phyloP scores from a whole-genome alignment of 2,888 invertebrate genomes.

The Dryobota labecula region DNA sequence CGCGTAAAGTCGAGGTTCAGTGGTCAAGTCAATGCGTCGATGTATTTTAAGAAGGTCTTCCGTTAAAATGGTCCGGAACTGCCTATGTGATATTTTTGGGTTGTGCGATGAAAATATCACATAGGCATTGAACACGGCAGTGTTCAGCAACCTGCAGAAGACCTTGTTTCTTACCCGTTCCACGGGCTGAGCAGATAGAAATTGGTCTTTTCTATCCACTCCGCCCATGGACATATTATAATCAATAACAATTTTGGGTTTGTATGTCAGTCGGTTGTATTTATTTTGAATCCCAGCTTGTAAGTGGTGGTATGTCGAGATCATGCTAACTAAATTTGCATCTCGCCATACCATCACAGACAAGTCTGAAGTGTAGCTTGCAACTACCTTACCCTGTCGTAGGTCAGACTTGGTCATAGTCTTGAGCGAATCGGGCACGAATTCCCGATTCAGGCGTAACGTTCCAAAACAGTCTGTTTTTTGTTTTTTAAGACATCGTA shows the following conservation, averaged over 20 bases:
- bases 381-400: constrained; percentile 49
- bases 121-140: constrained; percentile 2
- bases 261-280: constrained; percentile 37
- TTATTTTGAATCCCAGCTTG: constrained; percentile 34
- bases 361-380: constrained; percentile 57
- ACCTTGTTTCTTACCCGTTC: constrained; percentile 48
- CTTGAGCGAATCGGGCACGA: constrained; percentile 50
- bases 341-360: constrained; percentile 66
- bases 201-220: constrained; percentile 67
- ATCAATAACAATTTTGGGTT: constrained; percentile 49
- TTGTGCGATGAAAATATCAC: constrained; percentile 10
- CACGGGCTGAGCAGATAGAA: constrained; percentile 60
- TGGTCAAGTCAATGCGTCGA: constrained; percentile 30
- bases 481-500: constrained; percentile 49
- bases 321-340: constrained; percentile 63
- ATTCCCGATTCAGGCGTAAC: constrained; percentile 51
- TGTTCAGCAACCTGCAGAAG: constrained; percentile 28
- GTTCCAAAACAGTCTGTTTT: constrained; percentile 57
- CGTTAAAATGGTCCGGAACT: constrained; percentile 26
- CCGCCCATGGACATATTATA: constrained; percentile 67
- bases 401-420: constrained; percentile 47
- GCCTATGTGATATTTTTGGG: constrained; percentile 27
- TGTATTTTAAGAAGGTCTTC: constrained; percentile 30
- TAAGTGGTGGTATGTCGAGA: constrained; percentile 57
- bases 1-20: constrained; percentile 19